Percentiles rank a stretch among this genome's conserved stretches.
phyloP scores from a whole-genome alignment of 37 sponge, comb jelly and placozoan species.

The Geodia barretti region DNA sequence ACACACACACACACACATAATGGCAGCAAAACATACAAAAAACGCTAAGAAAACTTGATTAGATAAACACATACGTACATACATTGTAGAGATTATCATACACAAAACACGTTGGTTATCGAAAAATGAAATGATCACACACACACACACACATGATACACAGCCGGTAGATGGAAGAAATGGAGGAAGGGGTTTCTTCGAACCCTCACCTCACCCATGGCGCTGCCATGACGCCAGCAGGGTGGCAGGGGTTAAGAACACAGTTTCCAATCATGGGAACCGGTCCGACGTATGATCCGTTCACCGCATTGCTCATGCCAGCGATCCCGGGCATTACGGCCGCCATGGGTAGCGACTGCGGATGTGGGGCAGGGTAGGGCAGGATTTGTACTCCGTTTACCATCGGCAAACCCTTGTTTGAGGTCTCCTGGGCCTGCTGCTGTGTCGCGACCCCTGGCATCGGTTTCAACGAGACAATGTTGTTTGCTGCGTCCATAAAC shows the following conservation, averaged over 20 bases:
- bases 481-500: background rate
- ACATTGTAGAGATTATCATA: too few species aligned
- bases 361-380: slow-evolving; percentile 4
- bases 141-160: too few species aligned
- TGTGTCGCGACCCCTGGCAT: background rate
- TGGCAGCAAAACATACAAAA: too few species aligned
- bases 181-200: background rate
- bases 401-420: slow-evolving; percentile 2
- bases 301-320: slow-evolving; percentile 17
- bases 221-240: slow-evolving; percentile 49
- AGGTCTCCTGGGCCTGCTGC: background rate
- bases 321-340: slow-evolving; percentile 23
- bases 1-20: too few species aligned
- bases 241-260: slow-evolving; percentile 60
- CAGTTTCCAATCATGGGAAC: slow-evolving; percentile 28
- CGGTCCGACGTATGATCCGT: slow-evolving; percentile 32
- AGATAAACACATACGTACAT: too few species aligned
- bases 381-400: slow-evolving; percentile 8
- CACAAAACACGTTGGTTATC: too few species aligned
- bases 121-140: too few species aligned
- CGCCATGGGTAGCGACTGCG: background rate
- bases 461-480: background rate
- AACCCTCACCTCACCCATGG: slow-evolving; percentile 63
- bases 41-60: too few species aligned
- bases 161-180: background rate